Base-by-base conservation (phyloP, 2,888 invertebrate genomes). In the Dendrolimus pini region DNA sequence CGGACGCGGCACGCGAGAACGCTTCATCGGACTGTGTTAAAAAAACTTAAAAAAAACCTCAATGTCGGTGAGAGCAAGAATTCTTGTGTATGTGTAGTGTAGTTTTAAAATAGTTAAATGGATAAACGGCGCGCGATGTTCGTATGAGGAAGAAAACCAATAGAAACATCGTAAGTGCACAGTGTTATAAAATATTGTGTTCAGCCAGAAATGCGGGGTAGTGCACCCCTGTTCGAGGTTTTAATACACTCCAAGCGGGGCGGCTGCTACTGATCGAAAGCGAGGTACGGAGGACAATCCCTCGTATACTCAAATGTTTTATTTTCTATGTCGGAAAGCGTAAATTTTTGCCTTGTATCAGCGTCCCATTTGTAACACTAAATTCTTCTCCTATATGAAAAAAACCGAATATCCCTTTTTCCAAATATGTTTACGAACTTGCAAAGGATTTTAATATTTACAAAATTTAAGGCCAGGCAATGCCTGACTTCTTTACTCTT, bases 1-100 rank as follows among this genome's bases (percentile, higher is more conserved):
- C 81, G 76, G 80, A 83, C 81, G 93, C 93, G 59, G 92, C 93
- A 77, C 94, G 94, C 77, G 94, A 84, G 83, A 80, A 78, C 82
- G 83, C 82, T 80, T 74, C 78, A 47, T 47, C 47, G 47, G 47
- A 9, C 47, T 9, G 47, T 47, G 9, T 75, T 76, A 80, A 81
- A 82, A 82, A 82, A 78, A 77, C 65, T 61, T 78, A 76, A 76
- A 78, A 75, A 70, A 80, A 81, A 77, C 79, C 80, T 80, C 81
- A 78, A 89, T 89, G 89, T 89, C 85, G 82, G 85, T 81, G 83
- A 78, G 77, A 79, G 82, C 72, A 80, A 79, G 84, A 78, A 85
- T 78, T 82, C 75, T 79, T 78, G 85, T 88, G 88, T 76, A 80
- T 80, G 88, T 89, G 85, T 84, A 85, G 88, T 89, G 88, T 82